Evolutionary conservation across 53 echinoderm and acorn worm species (phyloP).

Genomic region (Pentamera pediparva): DNA sequence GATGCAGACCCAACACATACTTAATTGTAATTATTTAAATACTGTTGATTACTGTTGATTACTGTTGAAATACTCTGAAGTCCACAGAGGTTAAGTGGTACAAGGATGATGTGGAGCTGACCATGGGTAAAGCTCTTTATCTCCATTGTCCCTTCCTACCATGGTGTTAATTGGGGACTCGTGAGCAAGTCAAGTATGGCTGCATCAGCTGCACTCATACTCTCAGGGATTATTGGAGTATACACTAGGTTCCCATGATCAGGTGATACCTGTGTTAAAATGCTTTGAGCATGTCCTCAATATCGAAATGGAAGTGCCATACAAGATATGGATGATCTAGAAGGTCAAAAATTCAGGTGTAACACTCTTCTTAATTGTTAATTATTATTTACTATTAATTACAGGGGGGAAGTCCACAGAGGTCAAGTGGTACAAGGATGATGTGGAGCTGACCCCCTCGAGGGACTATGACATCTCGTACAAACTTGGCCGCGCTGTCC

Average conservation of each 20-base stretch:
- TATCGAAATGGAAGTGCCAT: not conserved
- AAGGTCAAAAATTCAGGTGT: not conserved
- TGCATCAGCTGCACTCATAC: too few species aligned
- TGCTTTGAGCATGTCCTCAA: too few species aligned
- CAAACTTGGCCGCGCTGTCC: conserved; percentile 52
- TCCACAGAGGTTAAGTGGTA: conserved; percentile 87
- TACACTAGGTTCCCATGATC: too few species aligned
- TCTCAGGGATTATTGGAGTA: too few species aligned
- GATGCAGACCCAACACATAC: too few species aligned
- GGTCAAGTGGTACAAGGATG: conserved; percentile 92
- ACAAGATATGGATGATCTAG: not conserved
- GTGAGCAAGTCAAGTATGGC: too few species aligned
- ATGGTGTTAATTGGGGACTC: too few species aligned
- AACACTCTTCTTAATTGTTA: not conserved
- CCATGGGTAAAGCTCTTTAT: too few species aligned
- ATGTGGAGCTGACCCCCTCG: conserved; percentile 70
- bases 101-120: conserved; percentile 82
- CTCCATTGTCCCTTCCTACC: too few species aligned
- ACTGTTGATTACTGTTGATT: not conserved
- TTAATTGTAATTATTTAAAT: too few species aligned
- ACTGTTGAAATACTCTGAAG: conserved; percentile 52
- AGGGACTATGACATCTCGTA: conserved; percentile 74
- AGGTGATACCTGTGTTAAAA: too few species aligned
- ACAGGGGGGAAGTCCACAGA: conserved; percentile 80
- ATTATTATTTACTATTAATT: not conserved